phyloP scores from a whole-genome alignment of 2,797 vertebrate genomes.

The Morelia viridis region DNA sequence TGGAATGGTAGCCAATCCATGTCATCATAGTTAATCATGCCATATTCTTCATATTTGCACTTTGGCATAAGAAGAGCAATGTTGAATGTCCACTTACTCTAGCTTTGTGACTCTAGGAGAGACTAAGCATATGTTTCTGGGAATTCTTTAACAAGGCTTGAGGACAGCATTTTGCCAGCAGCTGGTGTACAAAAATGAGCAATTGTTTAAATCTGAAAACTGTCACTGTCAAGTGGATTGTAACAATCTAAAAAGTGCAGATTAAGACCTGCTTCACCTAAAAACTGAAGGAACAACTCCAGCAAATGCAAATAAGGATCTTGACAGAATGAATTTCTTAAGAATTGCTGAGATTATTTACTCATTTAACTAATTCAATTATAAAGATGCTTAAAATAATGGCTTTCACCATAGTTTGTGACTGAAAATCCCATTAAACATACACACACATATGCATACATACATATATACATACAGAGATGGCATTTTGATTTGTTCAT shows the following conservation, averaged over 20 bases:
- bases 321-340: background rate
- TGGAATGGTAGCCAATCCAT: background rate
- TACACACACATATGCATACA: background rate
- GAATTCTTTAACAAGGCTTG: background rate
- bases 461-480: background rate
- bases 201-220: background rate
- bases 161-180: background rate
- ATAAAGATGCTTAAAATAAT: background rate
- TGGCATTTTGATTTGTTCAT: background rate
- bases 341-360: background rate
- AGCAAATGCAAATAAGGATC: background rate
- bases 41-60: background rate
- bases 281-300: background rate
- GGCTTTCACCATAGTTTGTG: background rate
- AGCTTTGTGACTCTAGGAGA: background rate
- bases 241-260: background rate
- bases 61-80: background rate
- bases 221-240: background rate
- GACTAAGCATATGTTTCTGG: background rate
- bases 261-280: background rate
- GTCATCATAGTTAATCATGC: background rate
- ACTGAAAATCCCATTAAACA: background rate
- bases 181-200: background rate
- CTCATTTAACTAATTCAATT: background rate
- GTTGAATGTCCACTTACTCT: background rate